These are phyloP conservation scores for Ectemnius continuus DNA, from an alignment of 2,888 invertebrate genomes.

Conservation along the genomic window DNA sequence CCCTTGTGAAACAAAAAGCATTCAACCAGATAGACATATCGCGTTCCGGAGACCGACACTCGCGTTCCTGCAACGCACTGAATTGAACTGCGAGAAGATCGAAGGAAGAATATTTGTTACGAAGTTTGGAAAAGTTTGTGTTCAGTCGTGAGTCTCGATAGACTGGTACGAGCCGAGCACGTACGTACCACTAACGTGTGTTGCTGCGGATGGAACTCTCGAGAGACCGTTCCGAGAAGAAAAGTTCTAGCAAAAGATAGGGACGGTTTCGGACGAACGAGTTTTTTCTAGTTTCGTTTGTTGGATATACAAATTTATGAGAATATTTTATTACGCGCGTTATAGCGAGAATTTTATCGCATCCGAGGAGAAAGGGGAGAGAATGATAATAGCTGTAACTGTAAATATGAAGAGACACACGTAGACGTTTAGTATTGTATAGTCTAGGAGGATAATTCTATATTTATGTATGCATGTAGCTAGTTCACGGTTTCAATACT, in stretches of 20 bases:
- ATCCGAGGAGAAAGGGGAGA: slow-evolving; percentile 13
- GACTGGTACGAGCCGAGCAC: background rate
- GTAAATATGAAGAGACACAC: slow-evolving; percentile 64
- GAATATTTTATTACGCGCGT: slow-evolving; percentile 30
- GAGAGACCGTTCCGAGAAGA: background rate
- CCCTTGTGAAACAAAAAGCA: slow-evolving; percentile 10
- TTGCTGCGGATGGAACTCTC: background rate
- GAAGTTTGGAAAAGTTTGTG: background rate
- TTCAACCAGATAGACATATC: slow-evolving; percentile 1
- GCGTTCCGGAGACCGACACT: background rate
- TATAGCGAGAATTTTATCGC: slow-evolving; percentile 40
- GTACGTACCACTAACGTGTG: background rate
- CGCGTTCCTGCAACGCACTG: background rate
- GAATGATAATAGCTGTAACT: slow-evolving; percentile 69
- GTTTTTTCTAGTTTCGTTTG: too few species aligned
- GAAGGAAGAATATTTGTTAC: background rate
- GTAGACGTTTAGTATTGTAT: slow-evolving; percentile 40
- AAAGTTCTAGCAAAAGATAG: background rate
- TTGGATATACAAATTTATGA: slow-evolving; percentile 20
- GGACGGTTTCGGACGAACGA: background rate
- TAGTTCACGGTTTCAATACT: slow-evolving; percentile 47
- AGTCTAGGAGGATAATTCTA: slow-evolving; percentile 44
- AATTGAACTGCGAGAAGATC: background rate
- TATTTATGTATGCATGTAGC: slow-evolving; percentile 59
- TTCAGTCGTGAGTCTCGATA: background rate